Conservation (phyloP, 2,113 vertebrate species). For the Amblyopsis rosae region DNA sequence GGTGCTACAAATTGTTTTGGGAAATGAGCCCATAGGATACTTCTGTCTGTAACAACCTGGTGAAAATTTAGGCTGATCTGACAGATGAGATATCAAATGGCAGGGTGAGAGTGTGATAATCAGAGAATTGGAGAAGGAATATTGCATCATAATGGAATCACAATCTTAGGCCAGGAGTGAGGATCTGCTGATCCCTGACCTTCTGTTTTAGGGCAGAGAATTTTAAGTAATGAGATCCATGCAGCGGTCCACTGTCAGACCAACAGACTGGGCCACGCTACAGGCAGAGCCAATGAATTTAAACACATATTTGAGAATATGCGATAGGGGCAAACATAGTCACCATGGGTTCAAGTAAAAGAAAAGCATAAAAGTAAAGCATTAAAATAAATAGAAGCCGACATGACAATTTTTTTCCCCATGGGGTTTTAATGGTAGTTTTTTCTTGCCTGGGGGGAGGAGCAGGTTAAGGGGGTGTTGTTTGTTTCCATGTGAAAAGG, state of each 20-base stretch:
- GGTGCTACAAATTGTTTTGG: slow-evolving; percentile 37
- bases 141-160: slow-evolving; percentile 76
- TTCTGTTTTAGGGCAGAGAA: slow-evolving; percentile 72
- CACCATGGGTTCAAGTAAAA: slow-evolving; percentile 31
- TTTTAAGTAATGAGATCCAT: slow-evolving; percentile 77
- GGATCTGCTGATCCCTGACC: slow-evolving; percentile 77
- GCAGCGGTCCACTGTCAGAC: slow-evolving; percentile 46
- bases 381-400: no score
- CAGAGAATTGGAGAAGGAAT: slow-evolving; percentile 63
- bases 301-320: slow-evolving; percentile 47
- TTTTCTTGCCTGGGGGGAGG: no score
- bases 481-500: no score
- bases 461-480: no score
- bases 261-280: slow-evolving; percentile 15
- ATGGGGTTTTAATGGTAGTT: no score
- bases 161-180: slow-evolving; percentile 65
- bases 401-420: no score
- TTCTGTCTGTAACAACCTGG: slow-evolving; percentile 19
- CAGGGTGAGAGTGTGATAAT: slow-evolving; percentile 63
- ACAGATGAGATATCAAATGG: slow-evolving; percentile 64
- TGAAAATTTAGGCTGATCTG: slow-evolving; percentile 49
- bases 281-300: slow-evolving; percentile 57
- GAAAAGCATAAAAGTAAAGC: background rate
- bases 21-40: slow-evolving; percentile 16
- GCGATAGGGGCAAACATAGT: slow-evolving; percentile 35